phyloP scores from a whole-genome alignment of 2,113 vertebrate species.

The Malaclemys terrapin region DNA sequence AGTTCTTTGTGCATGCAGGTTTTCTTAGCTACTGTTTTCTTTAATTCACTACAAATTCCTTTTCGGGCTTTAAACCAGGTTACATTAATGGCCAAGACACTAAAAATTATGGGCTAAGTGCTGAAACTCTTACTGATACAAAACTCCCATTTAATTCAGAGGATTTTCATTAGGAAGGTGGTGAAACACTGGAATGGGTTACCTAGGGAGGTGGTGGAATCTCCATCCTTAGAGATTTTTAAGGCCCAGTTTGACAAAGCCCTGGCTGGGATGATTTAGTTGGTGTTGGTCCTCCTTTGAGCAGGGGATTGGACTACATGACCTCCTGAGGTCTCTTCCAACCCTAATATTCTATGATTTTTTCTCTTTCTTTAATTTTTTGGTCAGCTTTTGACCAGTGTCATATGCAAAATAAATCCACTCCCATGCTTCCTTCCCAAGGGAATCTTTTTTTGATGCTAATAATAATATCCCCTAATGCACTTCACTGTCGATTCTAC shows the following conservation, averaged over 20 bases:
- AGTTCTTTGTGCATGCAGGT: conserved; percentile 48
- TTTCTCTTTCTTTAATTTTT: neutral
- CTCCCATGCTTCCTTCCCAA: neutral
- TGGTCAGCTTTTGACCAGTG: neutral
- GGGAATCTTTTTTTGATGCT: neutral
- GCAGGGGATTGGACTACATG: too few relatives aligned
- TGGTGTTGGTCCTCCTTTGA: too few relatives aligned
- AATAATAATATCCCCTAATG: neutral
- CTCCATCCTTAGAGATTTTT: too few relatives aligned
- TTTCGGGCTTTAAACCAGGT: conserved; percentile 67
- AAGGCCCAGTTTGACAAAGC: too few relatives aligned
- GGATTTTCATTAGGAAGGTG: neutral
- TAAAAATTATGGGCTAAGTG: conserved; percentile 12
- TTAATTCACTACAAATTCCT: conserved; percentile 70
- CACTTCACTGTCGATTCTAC: neutral
- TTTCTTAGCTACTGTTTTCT: conserved; percentile 68
- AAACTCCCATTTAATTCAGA: neutral
- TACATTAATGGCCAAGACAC: conserved; percentile 38
- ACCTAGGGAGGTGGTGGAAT: too few relatives aligned
- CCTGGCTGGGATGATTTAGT: too few relatives aligned
- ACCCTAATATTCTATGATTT: neutral
- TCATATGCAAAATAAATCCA: neutral
- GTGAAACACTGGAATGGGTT: too few relatives aligned
- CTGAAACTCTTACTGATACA: neutral
- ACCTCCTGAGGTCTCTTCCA: too few relatives aligned